Conservation (phyloP, 2,797 vertebrate species). For the Monodelphis domestica region DNA sequence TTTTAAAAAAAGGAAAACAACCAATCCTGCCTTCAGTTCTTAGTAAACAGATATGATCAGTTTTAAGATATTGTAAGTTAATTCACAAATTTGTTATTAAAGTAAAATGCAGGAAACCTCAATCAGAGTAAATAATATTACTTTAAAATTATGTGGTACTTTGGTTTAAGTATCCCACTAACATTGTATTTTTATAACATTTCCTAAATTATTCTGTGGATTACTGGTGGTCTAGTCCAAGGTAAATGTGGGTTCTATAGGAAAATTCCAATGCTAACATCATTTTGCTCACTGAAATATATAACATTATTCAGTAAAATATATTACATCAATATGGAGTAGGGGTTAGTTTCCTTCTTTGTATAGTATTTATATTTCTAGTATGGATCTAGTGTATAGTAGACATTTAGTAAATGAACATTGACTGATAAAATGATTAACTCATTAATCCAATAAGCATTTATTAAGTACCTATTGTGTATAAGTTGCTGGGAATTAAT, state of each 20-base stretch:
- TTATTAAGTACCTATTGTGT: neutral
- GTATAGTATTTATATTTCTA: neutral
- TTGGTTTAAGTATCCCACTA: slow-evolving; percentile 5
- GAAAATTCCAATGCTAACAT: neutral
- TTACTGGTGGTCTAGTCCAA: neutral
- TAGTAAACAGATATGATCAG: neutral
- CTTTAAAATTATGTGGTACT: neutral
- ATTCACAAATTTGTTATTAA: slow-evolving; percentile 42
- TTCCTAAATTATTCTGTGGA: neutral
- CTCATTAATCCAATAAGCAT: no score
- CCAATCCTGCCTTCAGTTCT: neutral
- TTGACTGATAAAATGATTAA: neutral
- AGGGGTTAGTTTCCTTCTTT: neutral
- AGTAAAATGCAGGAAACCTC: neutral
- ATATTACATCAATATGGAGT: neutral
- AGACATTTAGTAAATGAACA: neutral
- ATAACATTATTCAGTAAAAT: neutral
- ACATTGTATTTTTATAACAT: neutral
- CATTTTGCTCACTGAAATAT: neutral
- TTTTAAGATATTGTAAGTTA: slow-evolving; percentile 35
- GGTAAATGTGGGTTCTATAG: neutral
- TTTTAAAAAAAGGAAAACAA: neutral
- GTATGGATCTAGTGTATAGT: neutral
- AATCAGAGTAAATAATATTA: slow-evolving; percentile 20
- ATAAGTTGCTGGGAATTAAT: neutral